Evolutionary conservation across 1,140 invertebrate species (phyloP).

Genomic region (Drosophila cardini): DNA sequence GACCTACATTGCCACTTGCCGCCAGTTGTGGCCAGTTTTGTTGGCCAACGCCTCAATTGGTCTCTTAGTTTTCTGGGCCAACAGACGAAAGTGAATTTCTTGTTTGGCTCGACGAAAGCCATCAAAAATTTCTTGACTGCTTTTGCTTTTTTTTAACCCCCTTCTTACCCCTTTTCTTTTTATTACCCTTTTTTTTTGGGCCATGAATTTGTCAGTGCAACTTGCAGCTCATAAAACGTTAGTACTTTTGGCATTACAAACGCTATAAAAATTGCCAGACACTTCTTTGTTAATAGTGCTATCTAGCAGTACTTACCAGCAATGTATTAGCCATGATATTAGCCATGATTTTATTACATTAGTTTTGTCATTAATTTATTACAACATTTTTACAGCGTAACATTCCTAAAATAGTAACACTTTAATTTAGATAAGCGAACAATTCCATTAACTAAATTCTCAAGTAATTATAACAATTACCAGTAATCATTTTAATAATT

Average conservation of each 20-base stretch:
- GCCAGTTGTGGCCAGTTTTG: conserved; percentile 11
- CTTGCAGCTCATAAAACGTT: conserved; percentile 39
- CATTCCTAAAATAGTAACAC: no score
- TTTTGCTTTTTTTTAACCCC: conserved; percentile 24
- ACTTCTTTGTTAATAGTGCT: conserved; percentile 2
- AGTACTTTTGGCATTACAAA: conserved; percentile 10
- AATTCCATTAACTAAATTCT: neutral
- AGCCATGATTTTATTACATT: no score
- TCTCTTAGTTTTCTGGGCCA: conserved; percentile 68
- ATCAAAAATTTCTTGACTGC: conserved; percentile 51
- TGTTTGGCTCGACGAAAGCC: conserved; percentile 53
- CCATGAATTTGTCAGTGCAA: conserved; percentile 20
- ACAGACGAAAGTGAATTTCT: conserved; percentile 70
- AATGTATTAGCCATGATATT: no score
- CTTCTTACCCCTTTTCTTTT: neutral
- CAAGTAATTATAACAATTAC: neutral
- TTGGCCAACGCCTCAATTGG: conserved; percentile 50
- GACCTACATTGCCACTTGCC: conserved; percentile 47
- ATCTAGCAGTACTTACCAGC: neutral
- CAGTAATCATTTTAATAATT: conserved; percentile 1
- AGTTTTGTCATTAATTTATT: neutral
- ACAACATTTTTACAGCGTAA: no score
- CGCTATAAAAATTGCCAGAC: conserved; percentile 5
- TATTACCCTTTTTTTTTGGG: conserved; percentile 16
- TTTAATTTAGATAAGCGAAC: neutral